Conservation (phyloP, 2,797 vertebrate species). For the Rhincodon typus region DNA sequence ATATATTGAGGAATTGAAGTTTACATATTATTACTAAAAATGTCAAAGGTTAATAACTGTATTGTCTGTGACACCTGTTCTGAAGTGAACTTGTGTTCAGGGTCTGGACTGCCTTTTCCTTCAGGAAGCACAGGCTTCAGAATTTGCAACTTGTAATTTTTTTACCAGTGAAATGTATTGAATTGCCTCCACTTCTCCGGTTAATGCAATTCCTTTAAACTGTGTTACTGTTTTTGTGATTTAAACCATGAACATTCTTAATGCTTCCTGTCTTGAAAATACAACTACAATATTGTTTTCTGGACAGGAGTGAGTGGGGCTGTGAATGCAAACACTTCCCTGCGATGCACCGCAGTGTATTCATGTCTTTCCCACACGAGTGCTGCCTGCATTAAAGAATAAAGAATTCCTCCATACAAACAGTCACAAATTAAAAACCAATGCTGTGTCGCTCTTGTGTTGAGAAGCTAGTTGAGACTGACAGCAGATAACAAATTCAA, state of each 20-base stretch:
- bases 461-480: not conserved
- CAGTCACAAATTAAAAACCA: not conserved
- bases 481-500: not conserved
- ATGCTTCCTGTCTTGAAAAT: not conserved
- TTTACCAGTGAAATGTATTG: not conserved
- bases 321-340: not conserved
- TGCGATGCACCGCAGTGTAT: not conserved
- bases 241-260: not conserved
- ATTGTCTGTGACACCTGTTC: not conserved
- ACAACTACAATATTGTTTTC: not conserved
- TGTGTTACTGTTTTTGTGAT: not conserved
- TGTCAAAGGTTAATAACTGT: constrained; percentile 21
- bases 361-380: not conserved
- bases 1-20: constrained; percentile 15
- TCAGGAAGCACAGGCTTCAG: not conserved
- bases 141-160: constrained; percentile 19
- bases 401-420: not conserved
- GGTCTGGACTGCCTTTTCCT: not conserved
- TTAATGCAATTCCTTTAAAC: not conserved
- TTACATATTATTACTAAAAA: constrained; percentile 10
- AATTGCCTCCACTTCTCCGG: not conserved
- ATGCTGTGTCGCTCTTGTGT: not conserved
- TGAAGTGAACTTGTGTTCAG: not conserved
- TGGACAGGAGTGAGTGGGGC: not conserved
- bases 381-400: not conserved